Conservation (phyloP, 2,888 invertebrate genomes). For the Calameuta filiformis region DNA sequence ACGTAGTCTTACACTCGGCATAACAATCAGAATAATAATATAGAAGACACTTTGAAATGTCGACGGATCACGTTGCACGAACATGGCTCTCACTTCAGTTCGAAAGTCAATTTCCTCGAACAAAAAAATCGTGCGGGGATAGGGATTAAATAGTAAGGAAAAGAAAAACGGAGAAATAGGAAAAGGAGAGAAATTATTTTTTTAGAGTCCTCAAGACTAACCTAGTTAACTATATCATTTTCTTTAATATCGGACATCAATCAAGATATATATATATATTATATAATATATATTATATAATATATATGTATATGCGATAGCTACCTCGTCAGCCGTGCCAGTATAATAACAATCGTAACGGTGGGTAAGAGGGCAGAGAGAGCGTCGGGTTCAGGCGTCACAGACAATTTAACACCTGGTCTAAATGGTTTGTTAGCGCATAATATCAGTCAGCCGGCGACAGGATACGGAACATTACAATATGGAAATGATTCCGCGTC, state of each 20-base stretch:
- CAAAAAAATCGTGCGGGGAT: not conserved
- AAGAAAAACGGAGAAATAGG: not conserved
- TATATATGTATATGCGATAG: conserved; percentile 7
- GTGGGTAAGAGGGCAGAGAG: conserved; percentile 20
- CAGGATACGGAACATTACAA: conserved; percentile 63
- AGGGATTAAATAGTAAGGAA: conserved; percentile 6
- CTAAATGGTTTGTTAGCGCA: conserved; percentile 64
- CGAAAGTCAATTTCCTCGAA: not conserved
- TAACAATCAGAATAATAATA: not conserved
- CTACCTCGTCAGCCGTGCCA: not conserved
- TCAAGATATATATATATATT: not conserved
- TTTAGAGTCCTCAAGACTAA: conserved; percentile 50
- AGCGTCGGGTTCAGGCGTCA: conserved; percentile 55
- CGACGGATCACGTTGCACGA: conserved; percentile 2
- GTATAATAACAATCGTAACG: not conserved
- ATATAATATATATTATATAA: not conserved
- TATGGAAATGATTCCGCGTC: conserved; percentile 59
- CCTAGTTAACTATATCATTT: not conserved
- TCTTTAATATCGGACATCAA: not conserved
- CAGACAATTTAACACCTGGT: conserved; percentile 66
- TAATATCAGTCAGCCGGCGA: conserved; percentile 53
- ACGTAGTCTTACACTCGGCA: conserved; percentile 21
- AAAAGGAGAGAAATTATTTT: conserved; percentile 36
- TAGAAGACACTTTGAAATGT: conserved; percentile 23
- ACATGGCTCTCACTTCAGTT: not conserved